phyloP scores from a whole-genome alignment of 2,797 vertebrate genomes.

The Anas bahamensis region DNA sequence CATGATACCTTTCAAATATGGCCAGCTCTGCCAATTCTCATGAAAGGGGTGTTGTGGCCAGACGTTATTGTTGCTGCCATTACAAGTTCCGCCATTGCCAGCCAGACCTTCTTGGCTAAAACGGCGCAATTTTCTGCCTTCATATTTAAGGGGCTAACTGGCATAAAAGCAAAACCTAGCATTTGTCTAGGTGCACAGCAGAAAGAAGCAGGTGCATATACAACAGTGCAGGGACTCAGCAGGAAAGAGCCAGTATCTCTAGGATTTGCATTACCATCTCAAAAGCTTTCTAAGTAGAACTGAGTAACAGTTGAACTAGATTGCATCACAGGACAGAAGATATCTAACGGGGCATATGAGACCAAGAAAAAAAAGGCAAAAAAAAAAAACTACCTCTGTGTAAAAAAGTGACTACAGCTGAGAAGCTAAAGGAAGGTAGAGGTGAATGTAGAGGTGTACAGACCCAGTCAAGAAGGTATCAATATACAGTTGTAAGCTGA shows the following conservation, averaged over 20 bases:
- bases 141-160: neutral
- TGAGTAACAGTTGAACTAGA: neutral
- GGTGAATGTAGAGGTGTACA: neutral
- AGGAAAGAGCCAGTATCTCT: neutral
- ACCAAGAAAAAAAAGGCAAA: neutral
- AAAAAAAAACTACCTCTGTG: neutral
- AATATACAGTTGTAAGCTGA: neutral
- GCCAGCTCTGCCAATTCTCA: conserved; percentile 2
- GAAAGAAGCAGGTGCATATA: neutral
- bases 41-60: neutral
- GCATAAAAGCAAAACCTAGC: neutral
- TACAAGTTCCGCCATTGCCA: neutral
- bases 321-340: neutral
- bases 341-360: neutral
- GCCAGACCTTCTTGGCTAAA: conserved; percentile 12
- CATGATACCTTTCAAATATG: conserved; percentile 26
- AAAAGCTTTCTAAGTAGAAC: neutral
- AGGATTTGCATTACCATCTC: neutral
- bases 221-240: neutral
- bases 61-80: neutral
- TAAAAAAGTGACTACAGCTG: neutral
- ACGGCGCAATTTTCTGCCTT: neutral
- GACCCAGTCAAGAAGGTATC: neutral
- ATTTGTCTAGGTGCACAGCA: neutral
- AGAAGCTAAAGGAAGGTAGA: neutral